These are phyloP conservation scores for Eublepharis macularius DNA, from an alignment of 2,113 vertebrate species.

Conservation along the genomic window DNA sequence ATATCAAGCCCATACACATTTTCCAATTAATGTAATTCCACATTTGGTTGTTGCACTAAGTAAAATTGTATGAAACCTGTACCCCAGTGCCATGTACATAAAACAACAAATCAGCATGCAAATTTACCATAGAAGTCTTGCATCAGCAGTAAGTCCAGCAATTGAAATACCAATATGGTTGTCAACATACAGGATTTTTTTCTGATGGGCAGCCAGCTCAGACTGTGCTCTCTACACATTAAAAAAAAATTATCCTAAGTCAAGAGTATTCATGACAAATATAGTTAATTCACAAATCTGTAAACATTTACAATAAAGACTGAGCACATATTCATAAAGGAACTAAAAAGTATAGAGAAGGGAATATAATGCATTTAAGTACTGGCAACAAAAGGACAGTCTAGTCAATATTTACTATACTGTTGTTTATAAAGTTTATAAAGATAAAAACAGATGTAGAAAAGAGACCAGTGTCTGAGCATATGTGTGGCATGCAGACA, in stretches of 20 bases:
- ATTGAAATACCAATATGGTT: constrained; percentile 98
- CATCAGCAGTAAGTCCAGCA: constrained; percentile 96
- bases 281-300: constrained; percentile 24
- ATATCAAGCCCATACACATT: constrained; percentile 35
- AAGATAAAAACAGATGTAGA: neutral
- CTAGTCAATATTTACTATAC: neutral
- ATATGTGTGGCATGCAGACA: too few relatives aligned
- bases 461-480: too few relatives aligned
- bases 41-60: constrained; percentile 31
- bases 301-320: constrained; percentile 27
- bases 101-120: neutral
- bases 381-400: neutral
- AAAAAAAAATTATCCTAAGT: constrained; percentile 29
- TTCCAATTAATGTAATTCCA: constrained; percentile 34
- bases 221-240: constrained; percentile 91
- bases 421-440: neutral
- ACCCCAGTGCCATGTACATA: constrained; percentile 15
- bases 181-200: constrained; percentile 98
- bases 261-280: constrained; percentile 30
- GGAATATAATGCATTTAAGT: neutral
- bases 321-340: neutral
- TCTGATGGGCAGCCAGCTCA: constrained; percentile 97
- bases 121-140: constrained; percentile 91
- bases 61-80: constrained; percentile 35
- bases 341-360: neutral